Conservation (phyloP, 1,140 invertebrate species). For the Drosophila setifemur region DNA sequence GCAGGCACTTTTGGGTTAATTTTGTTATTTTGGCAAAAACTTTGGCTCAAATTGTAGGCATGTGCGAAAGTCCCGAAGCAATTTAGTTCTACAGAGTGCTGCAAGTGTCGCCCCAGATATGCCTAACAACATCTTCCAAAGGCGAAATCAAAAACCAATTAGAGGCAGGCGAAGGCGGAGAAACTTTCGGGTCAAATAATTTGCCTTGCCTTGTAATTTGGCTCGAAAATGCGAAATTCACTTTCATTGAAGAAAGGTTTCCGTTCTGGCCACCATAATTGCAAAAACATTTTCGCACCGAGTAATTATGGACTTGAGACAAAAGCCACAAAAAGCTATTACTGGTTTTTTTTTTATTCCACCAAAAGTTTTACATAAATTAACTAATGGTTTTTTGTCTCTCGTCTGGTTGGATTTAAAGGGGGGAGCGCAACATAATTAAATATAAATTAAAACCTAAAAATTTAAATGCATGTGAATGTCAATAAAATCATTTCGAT, state of each 20-base stretch:
- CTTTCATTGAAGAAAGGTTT: constrained; percentile 17
- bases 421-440: constrained; percentile 49
- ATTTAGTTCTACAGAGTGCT: constrained; percentile 23
- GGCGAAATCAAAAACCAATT: constrained; percentile 73
- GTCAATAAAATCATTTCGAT: constrained; percentile 63
- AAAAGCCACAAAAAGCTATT: constrained; percentile 30
- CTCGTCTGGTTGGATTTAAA: neutral
- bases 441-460: constrained; percentile 75
- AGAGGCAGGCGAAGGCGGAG: constrained; percentile 16
- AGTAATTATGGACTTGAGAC: constrained; percentile 57
- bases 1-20: constrained; percentile 69
- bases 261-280: constrained; percentile 34
- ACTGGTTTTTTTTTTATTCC: neutral
- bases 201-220: constrained; percentile 42
- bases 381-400: neutral
- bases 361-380: constrained; percentile 25
- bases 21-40: constrained; percentile 62
- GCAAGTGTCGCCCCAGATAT: constrained; percentile 2
- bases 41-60: constrained; percentile 46
- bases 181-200: constrained; percentile 55
- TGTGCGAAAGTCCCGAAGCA: constrained; percentile 28
- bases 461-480: constrained; percentile 58
- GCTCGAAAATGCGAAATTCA: constrained; percentile 21
- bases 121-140: constrained; percentile 24
- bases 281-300: constrained; percentile 49